Base-by-base conservation (phyloP, 23 tunicate species). In the Ciona savignyi region DNA sequence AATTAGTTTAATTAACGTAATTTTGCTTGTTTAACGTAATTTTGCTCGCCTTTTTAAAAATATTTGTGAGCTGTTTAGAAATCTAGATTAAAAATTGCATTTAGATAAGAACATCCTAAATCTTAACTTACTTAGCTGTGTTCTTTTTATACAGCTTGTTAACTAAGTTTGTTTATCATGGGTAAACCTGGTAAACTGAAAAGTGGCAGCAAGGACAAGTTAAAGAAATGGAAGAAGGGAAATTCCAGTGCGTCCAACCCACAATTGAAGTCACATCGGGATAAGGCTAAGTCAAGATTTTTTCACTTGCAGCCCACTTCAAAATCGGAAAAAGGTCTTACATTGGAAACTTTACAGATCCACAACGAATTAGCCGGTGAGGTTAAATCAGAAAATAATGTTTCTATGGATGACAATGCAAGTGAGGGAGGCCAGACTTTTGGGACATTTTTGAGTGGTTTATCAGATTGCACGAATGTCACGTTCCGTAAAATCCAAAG, bases 381-480 rank as follows among this genome's bases (percentile, higher is more conserved):
- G 23, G 63, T 20, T 26, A 32, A 2, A 20, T 4, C 35, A 33
- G 75, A 70, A 9, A 25, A 48, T 34, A 20, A 3, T 1, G 35
- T 33, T 26, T 26, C 32, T 11, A 78, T 85, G 84, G 92, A 77
- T 66, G 89, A 74, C 31, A 33, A 3, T 24, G 66, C 63, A 3
- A 80, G 77, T 65, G 95, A 81, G 11, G 77, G 85, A 67, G 88
- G 68, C n/a, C 79, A 69, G 35, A 82, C 99, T 3, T 87, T 87
- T 68, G 82, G 77, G 1, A 87, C 95, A 25, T 79, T 83, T 70
- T 69, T 94, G 34, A 87, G 95, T 65, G 99, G 99, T 20, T 42
- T 94, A 21, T 87, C 99, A 0, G 99, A 94, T 48, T 94, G 99
- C 66, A 83, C 90, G 22, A 94, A 94, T 33, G 70, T 83, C 30